Base-by-base conservation (phyloP, 2,888 invertebrate genomes). In the Cryptus viduatorius region DNA sequence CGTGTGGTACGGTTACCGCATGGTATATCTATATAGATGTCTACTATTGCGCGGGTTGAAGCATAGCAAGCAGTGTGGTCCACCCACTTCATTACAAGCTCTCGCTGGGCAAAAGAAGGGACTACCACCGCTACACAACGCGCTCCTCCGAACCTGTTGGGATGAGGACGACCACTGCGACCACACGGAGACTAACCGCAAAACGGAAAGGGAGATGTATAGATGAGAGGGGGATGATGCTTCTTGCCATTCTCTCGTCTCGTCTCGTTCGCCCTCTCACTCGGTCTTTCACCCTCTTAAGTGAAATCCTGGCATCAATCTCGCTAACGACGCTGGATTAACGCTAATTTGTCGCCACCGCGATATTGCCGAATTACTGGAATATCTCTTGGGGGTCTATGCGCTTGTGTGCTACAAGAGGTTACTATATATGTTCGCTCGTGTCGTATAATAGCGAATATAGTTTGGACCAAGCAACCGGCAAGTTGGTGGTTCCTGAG, bases 241-340 rank as follows among this genome's bases (percentile, higher is more conserved):
- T 71, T 77, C 80, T 71, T 68, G 64, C 67, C 79, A 77, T 82
- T 86, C 68, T 79, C 75, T 77, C 79, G 78, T 76, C 79, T 61
- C 77, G 19, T n/a, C n/a, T 48, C 69, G 14, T 19, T 42, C 29
- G 46, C 19, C 44, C 31, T 61, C 73, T 61, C 44, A 42, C 73
- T 46, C 75, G 65, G 65, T 71, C 53, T 50, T 61, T 37, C 79
- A 84, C 88, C 86, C 88, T 89, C 90, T 89, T 90, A 92, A 93
- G 91, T 93, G 91, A 91, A 93, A 92, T 92, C 91, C 90, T 86
- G 89, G 86, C 92, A 93, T 93, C 92, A 92, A 93, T 92, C 92
- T 92, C 91, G 88, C 91, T 92, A 93, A 93, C 91, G 91, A 93
- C 90, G 87, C 84, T 78, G 91, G 92, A 93, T 93, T 92, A 93